These are phyloP conservation scores for Neodontobutis hainanensis DNA, from an alignment of 2,113 vertebrate genomes.

Conservation along the genomic window DNA sequence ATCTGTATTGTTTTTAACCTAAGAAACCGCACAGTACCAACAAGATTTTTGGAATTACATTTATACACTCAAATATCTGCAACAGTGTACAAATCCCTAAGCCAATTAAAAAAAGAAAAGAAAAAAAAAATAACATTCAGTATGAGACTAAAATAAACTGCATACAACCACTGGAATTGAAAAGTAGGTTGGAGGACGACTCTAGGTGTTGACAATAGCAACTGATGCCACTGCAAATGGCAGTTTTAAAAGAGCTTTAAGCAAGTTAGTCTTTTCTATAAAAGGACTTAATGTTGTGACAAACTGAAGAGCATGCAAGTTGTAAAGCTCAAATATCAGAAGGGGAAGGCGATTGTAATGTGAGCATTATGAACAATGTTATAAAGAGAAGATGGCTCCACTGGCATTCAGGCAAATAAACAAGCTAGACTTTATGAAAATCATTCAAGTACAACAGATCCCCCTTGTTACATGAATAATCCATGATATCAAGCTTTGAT, in stretches of 20 bases:
- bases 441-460: too few relatives aligned
- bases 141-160: slow-evolving; percentile 15
- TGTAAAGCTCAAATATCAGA: background rate
- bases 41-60: slow-evolving; percentile 49
- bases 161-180: slow-evolving; percentile 5
- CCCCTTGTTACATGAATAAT: too few relatives aligned
- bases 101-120: background rate
- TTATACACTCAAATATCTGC: slow-evolving; percentile 35
- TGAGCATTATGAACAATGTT: background rate
- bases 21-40: slow-evolving; percentile 46
- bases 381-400: slow-evolving; percentile 3
- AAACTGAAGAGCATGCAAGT: background rate
- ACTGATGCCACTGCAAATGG: background rate
- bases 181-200: background rate
- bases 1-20: slow-evolving; percentile 30
- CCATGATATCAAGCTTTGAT: too few relatives aligned
- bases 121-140: slow-evolving; percentile 14
- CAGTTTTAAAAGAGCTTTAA: background rate
- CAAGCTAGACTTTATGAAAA: background rate
- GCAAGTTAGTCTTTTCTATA: slow-evolving; percentile 7
- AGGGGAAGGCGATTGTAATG: background rate
- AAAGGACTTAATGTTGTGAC: background rate
- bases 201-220: too few relatives aligned
- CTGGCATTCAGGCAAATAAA: slow-evolving; percentile 3
- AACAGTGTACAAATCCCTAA: slow-evolving; percentile 31